These are phyloP conservation scores for Drosophila pseudotalamancana DNA, from an alignment of 2,888 invertebrate species.

Conservation along the genomic window DNA sequence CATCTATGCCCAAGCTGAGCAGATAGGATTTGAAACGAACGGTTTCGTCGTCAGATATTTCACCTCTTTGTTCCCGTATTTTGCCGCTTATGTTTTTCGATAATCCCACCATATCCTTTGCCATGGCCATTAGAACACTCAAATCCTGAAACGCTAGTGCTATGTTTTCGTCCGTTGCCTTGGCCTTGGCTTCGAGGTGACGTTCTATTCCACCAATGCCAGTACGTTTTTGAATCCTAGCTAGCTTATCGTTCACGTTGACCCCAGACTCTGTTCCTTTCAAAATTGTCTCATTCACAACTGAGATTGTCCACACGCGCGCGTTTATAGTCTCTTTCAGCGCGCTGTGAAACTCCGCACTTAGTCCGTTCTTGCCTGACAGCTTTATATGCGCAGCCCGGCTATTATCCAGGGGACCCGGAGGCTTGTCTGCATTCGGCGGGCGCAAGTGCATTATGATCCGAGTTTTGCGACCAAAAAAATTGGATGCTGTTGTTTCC, in stretches of 20 bases:
- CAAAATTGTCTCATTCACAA: constrained; percentile 36
- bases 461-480: constrained; percentile 92
- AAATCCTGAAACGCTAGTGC: constrained; percentile 97
- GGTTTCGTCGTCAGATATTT: constrained; percentile 98
- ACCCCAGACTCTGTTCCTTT: constrained; percentile 53
- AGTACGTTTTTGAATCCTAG: constrained; percentile 88
- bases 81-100: constrained; percentile 96
- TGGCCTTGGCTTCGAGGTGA: constrained; percentile 94
- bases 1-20: constrained; percentile 98
- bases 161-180: constrained; percentile 96
- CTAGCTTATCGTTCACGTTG: constrained; percentile 41
- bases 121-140: constrained; percentile 96
- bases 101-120: constrained; percentile 98
- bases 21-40: constrained; percentile 97
- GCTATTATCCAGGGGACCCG: constrained; percentile 91
- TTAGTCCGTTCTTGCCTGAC: constrained; percentile 93
- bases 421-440: constrained; percentile 87
- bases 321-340: constrained; percentile 87
- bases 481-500: constrained; percentile 91
- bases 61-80: constrained; percentile 96
- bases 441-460: constrained; percentile 91
- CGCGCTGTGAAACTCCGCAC: constrained; percentile 87
- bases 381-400: constrained; percentile 91
- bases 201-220: constrained; percentile 99
- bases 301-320: constrained; percentile 87